Evolutionary conservation across 2,797 vertebrate species (phyloP), one percentile per base, ranked within the genome.

Genomic region (Syngnathus acus): DNA sequence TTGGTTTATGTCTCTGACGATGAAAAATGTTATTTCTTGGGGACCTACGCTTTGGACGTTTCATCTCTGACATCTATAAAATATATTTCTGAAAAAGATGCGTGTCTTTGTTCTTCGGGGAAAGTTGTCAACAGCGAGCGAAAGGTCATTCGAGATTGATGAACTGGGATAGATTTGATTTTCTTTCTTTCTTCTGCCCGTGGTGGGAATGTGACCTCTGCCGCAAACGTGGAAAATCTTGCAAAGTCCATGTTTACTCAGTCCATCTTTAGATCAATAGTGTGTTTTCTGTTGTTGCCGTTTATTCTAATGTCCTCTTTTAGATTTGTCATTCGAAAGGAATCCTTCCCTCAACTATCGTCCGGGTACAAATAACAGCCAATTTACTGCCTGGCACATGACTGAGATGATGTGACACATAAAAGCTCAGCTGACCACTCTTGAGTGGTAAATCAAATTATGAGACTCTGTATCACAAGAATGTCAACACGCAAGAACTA

Each of bases 21-120:
- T 83, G 68, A 47, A 47, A 47, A 47, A 48, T 82, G 83, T 64
- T 86, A 75, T 88, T 89, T 87, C 71, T 87, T 88, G 89, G 81
- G 80, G 91, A 91, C 79, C 86, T 90, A 84, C 48, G 82, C 92
- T 91, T 90, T 90, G 64, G 84, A 88, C 86, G 88, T 86, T 89
- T 91, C 88, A 91, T 92, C 91, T 92, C 91, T 92, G 89, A 90
- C 89, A 85, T 90, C 90, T 90, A 89, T 88, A 91, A 92, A 91
- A 91, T 92, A 92, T 85, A 91, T 90, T 91, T 92, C 91, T 88
- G 90, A 91, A 91, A 90, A 85, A 90, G 80, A 68, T 85, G 67
- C 42, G 59, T 68, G 78, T 85, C 81, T 65, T 17, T 70, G 48
- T 45, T 58, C 23, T 57, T 10, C 10, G 14, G 19, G 62, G 19